These are phyloP conservation scores for Eidolon helvum DNA, from an alignment of 2,113 vertebrate species.

Conservation along the genomic window DNA sequence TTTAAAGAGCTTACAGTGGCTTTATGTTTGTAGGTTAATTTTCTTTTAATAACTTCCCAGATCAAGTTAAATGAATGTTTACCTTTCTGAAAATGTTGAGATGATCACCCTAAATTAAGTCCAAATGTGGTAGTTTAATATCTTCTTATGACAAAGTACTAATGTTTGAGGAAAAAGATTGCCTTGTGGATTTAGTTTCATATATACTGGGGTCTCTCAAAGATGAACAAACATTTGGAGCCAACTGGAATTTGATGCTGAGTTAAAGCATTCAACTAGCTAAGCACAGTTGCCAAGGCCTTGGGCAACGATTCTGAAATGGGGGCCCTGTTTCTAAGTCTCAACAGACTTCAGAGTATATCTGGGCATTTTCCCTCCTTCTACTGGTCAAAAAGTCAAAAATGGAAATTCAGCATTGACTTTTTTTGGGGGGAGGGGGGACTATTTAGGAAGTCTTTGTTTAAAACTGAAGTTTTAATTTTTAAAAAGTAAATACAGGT, in stretches of 20 bases:
- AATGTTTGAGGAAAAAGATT: constrained; percentile 58
- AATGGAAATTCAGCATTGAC: not conserved
- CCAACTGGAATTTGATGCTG: constrained; percentile 37
- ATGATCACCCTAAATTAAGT: constrained; percentile 55
- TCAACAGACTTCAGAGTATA: not conserved
- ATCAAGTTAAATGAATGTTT: constrained; percentile 67
- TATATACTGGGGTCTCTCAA: constrained; percentile 55
- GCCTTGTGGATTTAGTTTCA: constrained; percentile 65
- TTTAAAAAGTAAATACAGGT: not conserved
- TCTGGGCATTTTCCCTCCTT: not conserved
- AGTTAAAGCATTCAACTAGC: constrained; percentile 59
- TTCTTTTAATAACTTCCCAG: constrained; percentile 44
- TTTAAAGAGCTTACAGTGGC: constrained; percentile 32
- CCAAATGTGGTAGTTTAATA: constrained; percentile 54
- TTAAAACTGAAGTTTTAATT: constrained; percentile 28
- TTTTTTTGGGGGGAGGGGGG: not conserved
- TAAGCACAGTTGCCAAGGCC: constrained; percentile 45
- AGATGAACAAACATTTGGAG: constrained; percentile 61
- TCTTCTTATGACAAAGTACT: constrained; percentile 53
- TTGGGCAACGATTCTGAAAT: constrained; percentile 43
- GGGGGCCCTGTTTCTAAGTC: constrained; percentile 10
- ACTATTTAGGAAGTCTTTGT: not conserved
- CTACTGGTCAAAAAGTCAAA: not conserved
- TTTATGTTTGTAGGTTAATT: constrained; percentile 45
- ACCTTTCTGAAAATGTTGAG: constrained; percentile 59